These are phyloP conservation scores for Forpus xanthops DNA, from an alignment of 2,797 vertebrate genomes.

Conservation along the genomic window DNA sequence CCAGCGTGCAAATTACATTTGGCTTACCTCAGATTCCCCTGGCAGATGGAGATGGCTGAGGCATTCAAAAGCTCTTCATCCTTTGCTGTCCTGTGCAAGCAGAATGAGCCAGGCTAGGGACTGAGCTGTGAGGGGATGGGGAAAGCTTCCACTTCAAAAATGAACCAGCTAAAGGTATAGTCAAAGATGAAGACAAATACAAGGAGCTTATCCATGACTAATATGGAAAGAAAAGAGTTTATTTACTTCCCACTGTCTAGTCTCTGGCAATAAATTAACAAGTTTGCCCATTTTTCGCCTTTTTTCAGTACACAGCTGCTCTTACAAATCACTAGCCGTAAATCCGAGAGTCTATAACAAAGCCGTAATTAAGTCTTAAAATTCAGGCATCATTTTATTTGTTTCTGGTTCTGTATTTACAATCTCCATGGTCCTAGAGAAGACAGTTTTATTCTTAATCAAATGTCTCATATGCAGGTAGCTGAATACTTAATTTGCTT, in stretches of 20 bases:
- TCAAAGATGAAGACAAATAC: not conserved
- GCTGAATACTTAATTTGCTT: not conserved
- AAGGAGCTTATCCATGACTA: not conserved
- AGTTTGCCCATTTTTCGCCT: not conserved
- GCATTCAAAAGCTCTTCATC: not conserved
- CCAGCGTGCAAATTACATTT: constrained; percentile 56
- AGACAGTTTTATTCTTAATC: not conserved
- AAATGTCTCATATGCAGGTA: not conserved
- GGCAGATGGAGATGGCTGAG: constrained; percentile 20
- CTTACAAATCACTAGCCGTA: constrained; percentile 38
- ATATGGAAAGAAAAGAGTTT: not conserved
- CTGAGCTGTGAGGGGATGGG: not conserved
- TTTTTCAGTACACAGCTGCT: constrained; percentile 6
- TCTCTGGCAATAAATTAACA: constrained; percentile 11
- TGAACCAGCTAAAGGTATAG: not conserved
- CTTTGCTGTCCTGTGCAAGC: not conserved
- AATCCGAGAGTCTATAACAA: constrained; percentile 4
- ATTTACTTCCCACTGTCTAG: constrained; percentile 4
- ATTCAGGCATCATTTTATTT: not conserved
- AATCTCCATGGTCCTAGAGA: not conserved
- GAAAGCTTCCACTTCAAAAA: not conserved
- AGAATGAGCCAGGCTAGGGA: not conserved
- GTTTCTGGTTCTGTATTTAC: not conserved
- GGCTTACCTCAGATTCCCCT: constrained; percentile 3
- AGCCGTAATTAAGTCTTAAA: constrained; percentile 15